Percentiles rank a stretch among this genome's conserved stretches.
Evolutionary conservation across 2,797 vertebrate species (phyloP).

Genomic region (Liasis olivaceus): DNA sequence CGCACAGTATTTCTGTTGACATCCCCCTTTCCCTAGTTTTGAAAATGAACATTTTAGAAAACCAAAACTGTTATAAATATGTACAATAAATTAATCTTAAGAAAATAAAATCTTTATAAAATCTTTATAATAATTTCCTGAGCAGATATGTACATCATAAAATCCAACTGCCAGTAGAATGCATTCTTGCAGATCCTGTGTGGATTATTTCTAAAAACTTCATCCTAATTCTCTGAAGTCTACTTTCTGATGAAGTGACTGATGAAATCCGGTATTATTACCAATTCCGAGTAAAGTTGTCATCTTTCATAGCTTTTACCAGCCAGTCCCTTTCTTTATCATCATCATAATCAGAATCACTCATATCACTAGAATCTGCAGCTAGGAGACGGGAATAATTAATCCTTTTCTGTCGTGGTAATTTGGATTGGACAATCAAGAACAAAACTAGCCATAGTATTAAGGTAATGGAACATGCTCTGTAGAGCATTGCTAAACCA

Average conservation of each 20-base stretch:
- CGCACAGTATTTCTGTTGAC: conserved; percentile 8
- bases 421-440: conserved; percentile 75
- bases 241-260: background rate
- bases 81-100: conserved; percentile 32
- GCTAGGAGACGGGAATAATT: conserved; percentile 88
- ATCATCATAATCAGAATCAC: conserved; percentile 87
- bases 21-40: background rate
- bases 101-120: conserved; percentile 39
- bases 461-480: conserved; percentile 66
- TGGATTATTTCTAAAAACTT: background rate
- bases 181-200: background rate
- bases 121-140: conserved; percentile 32
- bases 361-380: conserved; percentile 80
- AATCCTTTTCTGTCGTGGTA: conserved; percentile 82
- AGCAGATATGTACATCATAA: background rate
- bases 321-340: conserved; percentile 88
- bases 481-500: conserved; percentile 76
- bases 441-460: conserved; percentile 78
- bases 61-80: background rate
- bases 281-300: conserved; percentile 69
- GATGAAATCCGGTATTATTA: conserved; percentile 1
- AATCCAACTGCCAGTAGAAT: conserved; percentile 7
- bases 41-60: conserved; percentile 36
- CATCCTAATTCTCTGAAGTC: background rate
- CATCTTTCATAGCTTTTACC: conserved; percentile 83